Evolutionary conservation across 1,140 invertebrate species (phyloP).

Genomic region (Ectropis grisescens): DNA sequence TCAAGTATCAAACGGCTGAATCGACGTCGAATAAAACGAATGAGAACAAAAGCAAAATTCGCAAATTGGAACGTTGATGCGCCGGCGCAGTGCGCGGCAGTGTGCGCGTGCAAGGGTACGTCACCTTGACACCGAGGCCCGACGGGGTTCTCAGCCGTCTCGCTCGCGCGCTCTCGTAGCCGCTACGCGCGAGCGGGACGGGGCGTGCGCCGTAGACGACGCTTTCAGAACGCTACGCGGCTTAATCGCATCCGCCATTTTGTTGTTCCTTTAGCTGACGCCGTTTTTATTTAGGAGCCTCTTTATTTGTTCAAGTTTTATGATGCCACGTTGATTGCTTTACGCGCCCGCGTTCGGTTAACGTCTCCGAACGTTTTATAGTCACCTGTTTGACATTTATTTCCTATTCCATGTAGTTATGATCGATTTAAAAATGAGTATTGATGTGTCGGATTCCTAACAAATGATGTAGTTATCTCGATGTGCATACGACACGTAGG

Average conservation of each 20-base stretch:
- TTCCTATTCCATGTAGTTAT: too few relatives aligned
- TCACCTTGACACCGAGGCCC: constrained; percentile 57
- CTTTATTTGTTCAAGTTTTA: constrained; percentile 8
- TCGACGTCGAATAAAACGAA: too few relatives aligned
- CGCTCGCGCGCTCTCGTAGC: constrained; percentile 31
- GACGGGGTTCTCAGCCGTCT: constrained; percentile 36
- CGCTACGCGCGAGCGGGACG: constrained; percentile 26
- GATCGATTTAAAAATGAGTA: too few relatives aligned
- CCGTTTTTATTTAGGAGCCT: constrained; percentile 26
- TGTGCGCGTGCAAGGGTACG: constrained; percentile 46
- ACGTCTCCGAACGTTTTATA: too few relatives aligned
- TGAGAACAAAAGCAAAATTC: constrained; percentile 16
- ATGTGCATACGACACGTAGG: too few relatives aligned
- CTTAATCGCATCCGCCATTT: constrained; percentile 45
- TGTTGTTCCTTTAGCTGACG: constrained; percentile 53
- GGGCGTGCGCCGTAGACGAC: constrained; percentile 43
- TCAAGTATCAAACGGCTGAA: too few relatives aligned
- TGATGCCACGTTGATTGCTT: too few relatives aligned
- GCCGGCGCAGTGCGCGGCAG: constrained; percentile 29
- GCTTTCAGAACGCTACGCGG: constrained; percentile 65
- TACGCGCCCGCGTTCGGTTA: too few relatives aligned
- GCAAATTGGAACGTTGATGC: constrained; percentile 41
- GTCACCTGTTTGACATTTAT: not conserved
- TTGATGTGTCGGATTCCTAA: too few relatives aligned
- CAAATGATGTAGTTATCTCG: too few relatives aligned